Base-by-base conservation (phyloP, 2,797 vertebrate species). In the Malacoraja senta region DNA sequence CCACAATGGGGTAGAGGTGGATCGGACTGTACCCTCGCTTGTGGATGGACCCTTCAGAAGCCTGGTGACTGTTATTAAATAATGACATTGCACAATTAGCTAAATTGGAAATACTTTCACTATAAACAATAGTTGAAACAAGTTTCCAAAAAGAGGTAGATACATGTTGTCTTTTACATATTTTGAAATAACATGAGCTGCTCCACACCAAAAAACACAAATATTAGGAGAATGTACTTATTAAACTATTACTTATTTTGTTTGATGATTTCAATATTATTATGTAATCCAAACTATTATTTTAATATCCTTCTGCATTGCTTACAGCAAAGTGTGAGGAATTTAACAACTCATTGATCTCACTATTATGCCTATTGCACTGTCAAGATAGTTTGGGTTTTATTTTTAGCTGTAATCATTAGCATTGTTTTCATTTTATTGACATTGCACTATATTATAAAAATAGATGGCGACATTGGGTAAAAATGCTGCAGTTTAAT, bases 361-460 rank as follows among this genome's bases (percentile, higher is more conserved):
- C 10, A 3, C 9, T 13, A 84, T 84, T 29, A 84, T 26, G 26
- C 12, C 53, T 84, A 26, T 44, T 21, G 58, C 24, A 13, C 6
- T 13, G 53, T 61, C 53, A 84, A n/a, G 29, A 61, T 84, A 61
- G n/a, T 84, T 84, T 84, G n/a, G 58, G 26, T 12, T 84, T 26
- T 61, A 84, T 13, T 84, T 84, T n/a, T 61, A 84, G 58, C 53
- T 38, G 15, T 61, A 61, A 84, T 84, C 81, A 84, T 84, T 84
- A 29, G 26, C 12, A 83, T 58, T 58, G 44, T 83, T 83, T 83
- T 58, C 2, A n/a, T 84, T 84, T 84, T 84, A 84, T 84, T 61
- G 81, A 61, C 53, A 84, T 26, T 61, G 81, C 53, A 84, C 26
- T 84, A 84, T n/a, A 61, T 61, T 84, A 84, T 84, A 61, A 84